A percentile compares a stretch with the other conserved stretches of the same genome.
phyloP scores from a whole-genome alignment of 2,113 vertebrate genomes.

The Brachyistius frenatus region DNA sequence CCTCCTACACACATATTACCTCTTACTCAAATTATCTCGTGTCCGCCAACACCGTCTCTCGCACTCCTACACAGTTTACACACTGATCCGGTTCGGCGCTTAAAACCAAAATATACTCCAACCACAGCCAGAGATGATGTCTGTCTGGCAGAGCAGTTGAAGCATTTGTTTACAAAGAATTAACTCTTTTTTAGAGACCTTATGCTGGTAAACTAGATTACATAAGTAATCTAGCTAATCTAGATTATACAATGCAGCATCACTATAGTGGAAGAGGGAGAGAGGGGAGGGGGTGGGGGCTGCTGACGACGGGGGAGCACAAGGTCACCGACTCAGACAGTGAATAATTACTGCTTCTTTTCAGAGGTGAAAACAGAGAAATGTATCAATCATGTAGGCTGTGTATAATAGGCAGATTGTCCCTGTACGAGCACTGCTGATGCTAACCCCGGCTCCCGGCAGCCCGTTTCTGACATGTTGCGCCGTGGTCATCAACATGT shows the following conservation, averaged over 20 bases:
- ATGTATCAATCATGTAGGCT: slow-evolving; percentile 35
- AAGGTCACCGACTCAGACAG: slow-evolving; percentile 56
- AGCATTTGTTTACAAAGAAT: slow-evolving; percentile 57
- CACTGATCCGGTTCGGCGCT: slow-evolving; percentile 45
- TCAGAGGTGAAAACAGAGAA: slow-evolving; percentile 55
- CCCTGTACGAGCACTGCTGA: slow-evolving; percentile 11
- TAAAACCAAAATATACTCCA: slow-evolving; percentile 52
- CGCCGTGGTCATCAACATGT: slow-evolving; percentile 70
- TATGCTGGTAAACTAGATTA: slow-evolving; percentile 75
- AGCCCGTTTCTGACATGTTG: slow-evolving; percentile 61
- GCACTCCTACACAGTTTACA: slow-evolving; percentile 52
- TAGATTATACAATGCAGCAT: slow-evolving; percentile 70
- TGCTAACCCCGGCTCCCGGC: slow-evolving; percentile 32
- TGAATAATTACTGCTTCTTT: slow-evolving; percentile 54
- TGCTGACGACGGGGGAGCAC: slow-evolving; percentile 14
- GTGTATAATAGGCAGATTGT: slow-evolving; percentile 70
- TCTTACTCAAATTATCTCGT: slow-evolving; percentile 22
- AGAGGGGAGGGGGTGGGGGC: not conserved
- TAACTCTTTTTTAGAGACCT: slow-evolving; percentile 53
- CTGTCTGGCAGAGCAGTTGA: slow-evolving; percentile 31
- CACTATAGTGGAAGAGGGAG: slow-evolving; percentile 30
- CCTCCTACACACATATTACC: slow-evolving; percentile 24
- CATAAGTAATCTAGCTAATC: slow-evolving; percentile 69
- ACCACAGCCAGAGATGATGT: slow-evolving; percentile 8
- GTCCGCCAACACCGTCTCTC: slow-evolving; percentile 43